Percentiles rank a stretch among this genome's conserved stretches.
These are phyloP conservation scores for Gobiocypris rarus DNA, from an alignment of 2,113 vertebrate genomes.

Conservation along the genomic window DNA sequence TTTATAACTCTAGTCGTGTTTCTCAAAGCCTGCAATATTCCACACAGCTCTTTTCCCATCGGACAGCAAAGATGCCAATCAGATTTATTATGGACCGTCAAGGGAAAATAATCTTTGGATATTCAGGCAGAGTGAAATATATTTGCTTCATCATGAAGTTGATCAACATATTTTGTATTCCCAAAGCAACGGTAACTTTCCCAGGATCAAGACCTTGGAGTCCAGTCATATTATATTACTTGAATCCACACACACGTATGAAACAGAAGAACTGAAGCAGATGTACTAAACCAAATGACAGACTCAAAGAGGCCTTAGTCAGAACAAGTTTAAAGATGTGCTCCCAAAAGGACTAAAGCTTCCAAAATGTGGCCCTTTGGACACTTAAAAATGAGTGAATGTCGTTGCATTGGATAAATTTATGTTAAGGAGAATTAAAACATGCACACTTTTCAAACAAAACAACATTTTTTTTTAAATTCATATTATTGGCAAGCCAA, in stretches of 20 bases:
- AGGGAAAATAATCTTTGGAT: slow-evolving; percentile 10
- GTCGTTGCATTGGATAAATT: too few species aligned
- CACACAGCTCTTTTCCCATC: neutral
- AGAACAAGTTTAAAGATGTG: neutral
- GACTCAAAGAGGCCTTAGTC: neutral
- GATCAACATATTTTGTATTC: slow-evolving; percentile 24
- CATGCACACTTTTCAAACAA: neutral
- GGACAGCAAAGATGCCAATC: slow-evolving; percentile 9
- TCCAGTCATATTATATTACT: slow-evolving; percentile 1
- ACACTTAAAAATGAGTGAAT: neutral
- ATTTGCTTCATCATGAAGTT: neutral
- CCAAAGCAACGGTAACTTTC: slow-evolving; percentile 15
- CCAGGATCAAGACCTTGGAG: slow-evolving; percentile 21
- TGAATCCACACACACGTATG: neutral
- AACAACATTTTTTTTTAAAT: neutral
- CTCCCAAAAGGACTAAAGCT: neutral
- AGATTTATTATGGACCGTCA: neutral
- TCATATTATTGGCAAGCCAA: neutral
- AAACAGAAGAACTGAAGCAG: neutral
- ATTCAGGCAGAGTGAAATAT: neutral
- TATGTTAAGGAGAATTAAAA: neutral
- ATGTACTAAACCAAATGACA: slow-evolving; percentile 1
- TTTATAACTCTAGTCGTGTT: neutral
- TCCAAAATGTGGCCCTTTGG: neutral
- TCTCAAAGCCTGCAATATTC: slow-evolving; percentile 8